phyloP scores from a whole-genome alignment of 2,888 invertebrate species.

The Callosobruchus maculatus region DNA sequence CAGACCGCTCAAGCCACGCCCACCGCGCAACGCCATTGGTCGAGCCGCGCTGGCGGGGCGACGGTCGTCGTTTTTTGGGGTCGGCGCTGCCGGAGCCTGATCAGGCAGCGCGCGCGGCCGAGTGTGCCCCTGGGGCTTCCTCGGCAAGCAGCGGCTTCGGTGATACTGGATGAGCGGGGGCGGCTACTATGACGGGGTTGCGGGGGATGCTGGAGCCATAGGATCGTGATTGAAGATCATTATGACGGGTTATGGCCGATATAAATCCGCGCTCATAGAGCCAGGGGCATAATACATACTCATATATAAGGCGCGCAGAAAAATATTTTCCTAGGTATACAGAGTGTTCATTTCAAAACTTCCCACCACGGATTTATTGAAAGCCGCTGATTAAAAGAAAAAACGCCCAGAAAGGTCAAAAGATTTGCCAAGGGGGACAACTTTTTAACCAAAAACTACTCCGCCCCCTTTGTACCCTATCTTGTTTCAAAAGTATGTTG shows the following conservation, averaged over 20 bases:
- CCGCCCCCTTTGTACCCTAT: no score
- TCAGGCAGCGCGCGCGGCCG: neutral
- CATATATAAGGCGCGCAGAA: no score
- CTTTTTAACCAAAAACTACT: no score
- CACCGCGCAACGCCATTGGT: conserved; percentile 2
- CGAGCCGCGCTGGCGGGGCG: neutral
- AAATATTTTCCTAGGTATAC: no score
- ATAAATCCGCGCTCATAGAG: neutral
- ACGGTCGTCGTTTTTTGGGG: neutral
- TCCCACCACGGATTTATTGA: no score
- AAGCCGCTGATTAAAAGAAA: no score
- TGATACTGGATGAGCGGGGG: no score
- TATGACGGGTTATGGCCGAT: no score
- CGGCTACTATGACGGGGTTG: neutral
- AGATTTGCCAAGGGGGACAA: no score
- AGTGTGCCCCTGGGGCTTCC: neutral
- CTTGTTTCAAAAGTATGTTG: no score
- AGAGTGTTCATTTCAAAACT: no score
- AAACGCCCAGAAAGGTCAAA: no score
- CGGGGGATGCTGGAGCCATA: neutral
- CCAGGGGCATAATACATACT: neutral
- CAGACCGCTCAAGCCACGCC: neutral
- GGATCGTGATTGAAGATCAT: neutral
- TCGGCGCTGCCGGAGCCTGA: neutral
- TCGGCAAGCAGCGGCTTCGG: neutral